Conservation (phyloP, 2,888 invertebrate species). For the Tetramorium bicarinatum region DNA sequence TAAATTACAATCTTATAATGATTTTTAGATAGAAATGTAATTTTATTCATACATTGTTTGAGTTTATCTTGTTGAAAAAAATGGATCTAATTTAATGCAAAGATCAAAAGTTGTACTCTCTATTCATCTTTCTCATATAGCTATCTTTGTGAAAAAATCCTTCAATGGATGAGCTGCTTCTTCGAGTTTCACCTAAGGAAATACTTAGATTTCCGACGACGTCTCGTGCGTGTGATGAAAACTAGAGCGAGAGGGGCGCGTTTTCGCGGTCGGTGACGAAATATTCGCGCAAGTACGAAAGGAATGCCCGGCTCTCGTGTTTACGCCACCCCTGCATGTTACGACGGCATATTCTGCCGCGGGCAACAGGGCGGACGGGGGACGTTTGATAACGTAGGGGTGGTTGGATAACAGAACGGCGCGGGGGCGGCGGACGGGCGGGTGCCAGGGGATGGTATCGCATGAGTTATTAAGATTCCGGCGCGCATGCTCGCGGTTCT, state of each 20-base stretch:
- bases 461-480: constrained; percentile 84
- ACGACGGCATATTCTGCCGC: constrained; percentile 74
- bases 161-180: neutral
- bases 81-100: neutral
- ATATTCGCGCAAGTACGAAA: constrained; percentile 55
- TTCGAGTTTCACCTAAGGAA: neutral
- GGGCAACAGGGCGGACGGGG: constrained; percentile 45
- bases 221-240: neutral
- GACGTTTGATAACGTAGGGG: constrained; percentile 69
- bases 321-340: constrained; percentile 70
- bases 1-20: neutral
- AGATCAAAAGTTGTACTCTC: neutral
- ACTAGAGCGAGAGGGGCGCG: neutral
- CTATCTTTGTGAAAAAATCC: neutral
- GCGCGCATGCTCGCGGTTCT: constrained; percentile 84
- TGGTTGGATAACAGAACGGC: constrained; percentile 57
- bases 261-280: constrained; percentile 35
- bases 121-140: neutral
- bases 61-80: neutral
- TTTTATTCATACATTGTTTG: neutral
- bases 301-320: constrained; percentile 73
- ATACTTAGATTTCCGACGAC: neutral
- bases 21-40: neutral
- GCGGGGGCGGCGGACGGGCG: constrained; percentile 61
- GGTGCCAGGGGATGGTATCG: constrained; percentile 76